Percentiles rank a stretch among this genome's conserved stretches.
Evolutionary conservation across 2,113 vertebrate species (phyloP).

Genomic region (Cryptomyrus ogoouensis): DNA sequence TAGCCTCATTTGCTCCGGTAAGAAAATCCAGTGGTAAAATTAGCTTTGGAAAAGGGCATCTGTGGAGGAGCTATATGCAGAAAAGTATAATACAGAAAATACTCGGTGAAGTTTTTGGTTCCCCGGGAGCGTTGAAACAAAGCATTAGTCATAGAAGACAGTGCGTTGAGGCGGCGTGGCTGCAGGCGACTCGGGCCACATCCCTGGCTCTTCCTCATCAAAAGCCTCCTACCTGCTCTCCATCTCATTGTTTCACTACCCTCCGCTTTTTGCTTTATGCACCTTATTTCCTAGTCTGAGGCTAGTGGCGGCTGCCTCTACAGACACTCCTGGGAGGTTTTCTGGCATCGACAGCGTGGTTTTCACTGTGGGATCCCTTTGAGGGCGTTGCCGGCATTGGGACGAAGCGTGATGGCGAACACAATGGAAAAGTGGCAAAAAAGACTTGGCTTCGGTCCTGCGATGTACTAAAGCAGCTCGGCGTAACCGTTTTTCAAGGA

Average conservation of each 20-base stretch:
- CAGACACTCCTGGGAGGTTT: background rate
- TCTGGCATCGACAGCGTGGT: background rate
- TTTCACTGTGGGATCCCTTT: background rate
- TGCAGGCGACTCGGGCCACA: background rate
- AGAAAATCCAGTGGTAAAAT: background rate
- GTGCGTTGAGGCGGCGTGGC: background rate
- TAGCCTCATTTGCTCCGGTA: background rate
- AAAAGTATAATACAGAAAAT: background rate
- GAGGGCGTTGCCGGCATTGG: background rate
- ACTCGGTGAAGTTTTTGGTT: background rate
- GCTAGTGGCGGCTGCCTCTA: background rate
- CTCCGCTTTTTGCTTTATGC: background rate
- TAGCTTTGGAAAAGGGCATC: background rate
- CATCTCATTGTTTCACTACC: background rate
- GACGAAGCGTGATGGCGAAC: background rate
- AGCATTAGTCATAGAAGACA: background rate
- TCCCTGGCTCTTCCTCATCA: background rate
- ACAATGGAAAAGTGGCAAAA: background rate
- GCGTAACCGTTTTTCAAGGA: background rate
- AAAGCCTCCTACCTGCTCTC: background rate
- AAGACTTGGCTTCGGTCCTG: background rate
- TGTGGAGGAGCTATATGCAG: background rate
- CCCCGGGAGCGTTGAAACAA: background rate
- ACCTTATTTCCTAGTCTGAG: background rate
- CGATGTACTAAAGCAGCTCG: background rate